These are phyloP conservation scores for Pleuronectes platessa DNA, from an alignment of 2,113 vertebrate genomes.

Conservation along the genomic window DNA sequence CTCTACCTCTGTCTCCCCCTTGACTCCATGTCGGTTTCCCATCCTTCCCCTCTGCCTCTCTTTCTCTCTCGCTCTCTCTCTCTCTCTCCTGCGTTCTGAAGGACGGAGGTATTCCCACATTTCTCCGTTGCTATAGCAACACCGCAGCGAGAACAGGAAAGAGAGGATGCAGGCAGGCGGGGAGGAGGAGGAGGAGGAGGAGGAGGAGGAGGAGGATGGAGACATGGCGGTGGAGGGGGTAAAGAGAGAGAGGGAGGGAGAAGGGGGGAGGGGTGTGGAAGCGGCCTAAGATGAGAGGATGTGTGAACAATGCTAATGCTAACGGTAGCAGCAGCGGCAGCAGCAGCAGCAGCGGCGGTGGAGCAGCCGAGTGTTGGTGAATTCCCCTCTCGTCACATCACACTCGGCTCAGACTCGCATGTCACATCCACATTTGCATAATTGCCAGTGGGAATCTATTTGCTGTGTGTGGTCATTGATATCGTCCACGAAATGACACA, in stretches of 20 bases:
- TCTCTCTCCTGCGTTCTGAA: slow-evolving; percentile 71
- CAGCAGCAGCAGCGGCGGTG: slow-evolving; percentile 23
- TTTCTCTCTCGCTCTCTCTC: slow-evolving; percentile 27
- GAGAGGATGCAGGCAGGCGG: slow-evolving; percentile 65
- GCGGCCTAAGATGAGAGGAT: slow-evolving; percentile 65
- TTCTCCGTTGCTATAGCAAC: slow-evolving; percentile 85
- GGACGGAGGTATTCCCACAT: slow-evolving; percentile 88
- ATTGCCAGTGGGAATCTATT: slow-evolving; percentile 47
- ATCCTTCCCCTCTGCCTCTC: slow-evolving; percentile 25
- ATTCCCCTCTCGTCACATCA: slow-evolving; percentile 50
- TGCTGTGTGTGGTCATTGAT: slow-evolving; percentile 26
- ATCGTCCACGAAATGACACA: slow-evolving; percentile 22
- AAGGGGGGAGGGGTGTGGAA: slow-evolving; percentile 47
- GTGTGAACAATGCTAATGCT: slow-evolving; percentile 77
- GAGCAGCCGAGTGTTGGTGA: slow-evolving; percentile 48
- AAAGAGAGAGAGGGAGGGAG: slow-evolving; percentile 4
- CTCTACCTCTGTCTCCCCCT: slow-evolving; percentile 36
- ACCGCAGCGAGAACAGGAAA: slow-evolving; percentile 81
- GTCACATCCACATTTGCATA: slow-evolving; percentile 58
- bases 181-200: slow-evolving; percentile 7
- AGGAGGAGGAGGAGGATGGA: slow-evolving; percentile 40
- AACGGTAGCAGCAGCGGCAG: slow-evolving; percentile 51
- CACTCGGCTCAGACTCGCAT: slow-evolving; percentile 46
- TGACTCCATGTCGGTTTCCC: slow-evolving; percentile 41
- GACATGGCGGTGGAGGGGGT: slow-evolving; percentile 39